A percentile compares a stretch with the other conserved stretches of the same genome.
Conservation (phyloP, 2,888 invertebrate species). For the Noctua janthina region DNA sequence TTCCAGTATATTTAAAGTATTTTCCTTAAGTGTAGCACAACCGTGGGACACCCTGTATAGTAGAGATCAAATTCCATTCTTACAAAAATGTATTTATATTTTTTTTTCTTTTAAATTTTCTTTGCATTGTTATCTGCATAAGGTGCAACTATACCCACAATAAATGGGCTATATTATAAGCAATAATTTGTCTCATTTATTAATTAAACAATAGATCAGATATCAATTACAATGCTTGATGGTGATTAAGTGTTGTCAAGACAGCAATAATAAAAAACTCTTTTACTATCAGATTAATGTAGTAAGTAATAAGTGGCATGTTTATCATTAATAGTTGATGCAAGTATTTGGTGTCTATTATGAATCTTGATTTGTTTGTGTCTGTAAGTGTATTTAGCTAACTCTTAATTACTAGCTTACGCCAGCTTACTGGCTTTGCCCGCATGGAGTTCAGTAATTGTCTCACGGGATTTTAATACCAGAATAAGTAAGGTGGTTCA, state of each 20-base stretch:
- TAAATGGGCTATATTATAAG: neutral
- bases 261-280: neutral
- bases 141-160: neutral
- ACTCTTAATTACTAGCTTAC: too few species aligned
- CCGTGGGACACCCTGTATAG: too few species aligned
- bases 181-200: neutral
- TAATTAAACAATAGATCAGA: neutral
- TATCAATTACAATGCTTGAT: constrained; percentile 1
- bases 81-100: neutral
- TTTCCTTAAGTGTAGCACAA: too few species aligned
- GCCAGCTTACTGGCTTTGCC: neutral
- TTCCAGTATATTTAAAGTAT: too few species aligned
- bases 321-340: neutral
- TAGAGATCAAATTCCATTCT: constrained; percentile 1
- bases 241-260: neutral
- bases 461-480: neutral
- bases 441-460: neutral
- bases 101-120: neutral
- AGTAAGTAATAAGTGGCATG: neutral
- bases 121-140: neutral
- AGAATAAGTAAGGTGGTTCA: neutral
- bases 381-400: neutral
- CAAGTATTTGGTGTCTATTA: neutral
- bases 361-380: neutral
- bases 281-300: neutral